Evolutionary conservation across 2,888 invertebrate genomes (phyloP).

Genomic region (Lepidonotus clava): DNA sequence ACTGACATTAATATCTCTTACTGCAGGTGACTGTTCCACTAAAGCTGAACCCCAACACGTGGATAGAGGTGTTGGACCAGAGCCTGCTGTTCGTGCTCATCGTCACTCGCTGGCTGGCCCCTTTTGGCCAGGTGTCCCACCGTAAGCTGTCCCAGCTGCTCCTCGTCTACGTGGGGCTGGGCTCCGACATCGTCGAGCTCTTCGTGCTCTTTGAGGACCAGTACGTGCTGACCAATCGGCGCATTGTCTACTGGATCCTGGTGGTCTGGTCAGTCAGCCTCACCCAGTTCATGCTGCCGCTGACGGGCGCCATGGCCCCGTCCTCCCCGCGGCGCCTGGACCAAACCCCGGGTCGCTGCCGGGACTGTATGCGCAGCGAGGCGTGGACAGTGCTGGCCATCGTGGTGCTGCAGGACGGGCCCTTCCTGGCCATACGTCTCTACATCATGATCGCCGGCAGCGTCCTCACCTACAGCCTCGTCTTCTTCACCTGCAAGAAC

Average conservation of each 20-base stretch:
- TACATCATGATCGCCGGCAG: conserved; percentile 70
- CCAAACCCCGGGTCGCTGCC: background rate
- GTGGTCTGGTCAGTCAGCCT: conserved; percentile 77
- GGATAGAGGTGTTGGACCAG: conserved; percentile 68
- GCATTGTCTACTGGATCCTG: conserved; percentile 80
- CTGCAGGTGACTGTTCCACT: background rate
- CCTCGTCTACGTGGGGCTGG: conserved; percentile 14
- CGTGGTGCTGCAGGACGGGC: conserved; percentile 81
- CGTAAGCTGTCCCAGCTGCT: background rate
- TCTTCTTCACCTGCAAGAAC: conserved; percentile 77
- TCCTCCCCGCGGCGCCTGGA: conserved; percentile 30
- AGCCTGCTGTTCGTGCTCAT: conserved; percentile 38
- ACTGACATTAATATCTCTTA: background rate
- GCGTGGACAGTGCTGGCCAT: conserved; percentile 76
- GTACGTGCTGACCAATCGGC: background rate
- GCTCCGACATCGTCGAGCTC: conserved; percentile 9
- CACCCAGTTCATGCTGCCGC: conserved; percentile 77
- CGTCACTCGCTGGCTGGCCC: background rate
- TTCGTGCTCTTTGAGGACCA: background rate
- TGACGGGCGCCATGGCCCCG: conserved; percentile 75
- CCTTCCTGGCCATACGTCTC: conserved; percentile 78
- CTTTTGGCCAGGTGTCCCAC: background rate
- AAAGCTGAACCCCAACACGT: background rate
- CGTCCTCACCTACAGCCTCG: conserved; percentile 73
- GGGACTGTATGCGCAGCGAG: background rate